phyloP scores from a whole-genome alignment of 2,888 invertebrate genomes.

The Cordilura impudica region DNA sequence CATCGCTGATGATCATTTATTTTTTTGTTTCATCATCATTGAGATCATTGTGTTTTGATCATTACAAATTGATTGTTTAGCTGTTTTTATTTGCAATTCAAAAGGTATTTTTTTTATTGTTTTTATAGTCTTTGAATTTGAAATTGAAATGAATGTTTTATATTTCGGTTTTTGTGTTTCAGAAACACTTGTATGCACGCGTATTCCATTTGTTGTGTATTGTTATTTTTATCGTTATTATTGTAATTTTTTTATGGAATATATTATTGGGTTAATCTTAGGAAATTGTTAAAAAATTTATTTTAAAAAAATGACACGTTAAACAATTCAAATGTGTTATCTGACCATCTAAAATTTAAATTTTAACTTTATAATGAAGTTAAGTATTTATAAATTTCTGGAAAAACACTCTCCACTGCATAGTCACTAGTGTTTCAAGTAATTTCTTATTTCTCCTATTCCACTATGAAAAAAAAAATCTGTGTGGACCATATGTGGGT shows the following conservation, averaged over 20 bases:
- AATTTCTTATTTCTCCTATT: no score
- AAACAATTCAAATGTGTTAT: no score
- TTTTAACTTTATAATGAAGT: no score
- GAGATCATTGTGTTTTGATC: background rate
- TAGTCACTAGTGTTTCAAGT: no score
- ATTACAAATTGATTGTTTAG: background rate
- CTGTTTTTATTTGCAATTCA: background rate
- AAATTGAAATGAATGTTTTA: background rate
- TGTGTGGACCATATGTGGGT: no score
- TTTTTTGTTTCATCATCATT: background rate
- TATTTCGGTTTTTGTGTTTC: background rate
- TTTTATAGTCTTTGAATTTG: background rate
- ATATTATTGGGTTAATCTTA: background rate
- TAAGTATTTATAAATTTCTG: no score
- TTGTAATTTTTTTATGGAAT: conserved; percentile 12
- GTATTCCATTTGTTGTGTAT: background rate
- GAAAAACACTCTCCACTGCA: no score
- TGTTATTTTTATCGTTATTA: background rate
- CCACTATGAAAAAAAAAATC: no score
- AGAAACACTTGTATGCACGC: conserved; percentile 13
- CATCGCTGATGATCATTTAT: background rate
- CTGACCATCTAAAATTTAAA: no score
- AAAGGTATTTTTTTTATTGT: background rate
- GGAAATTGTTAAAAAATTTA: conserved; percentile 5
- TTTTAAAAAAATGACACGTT: background rate